These are phyloP conservation scores for Hyperoodon ampullatus DNA, from an alignment of 2,113 vertebrate genomes.

Conservation along the genomic window DNA sequence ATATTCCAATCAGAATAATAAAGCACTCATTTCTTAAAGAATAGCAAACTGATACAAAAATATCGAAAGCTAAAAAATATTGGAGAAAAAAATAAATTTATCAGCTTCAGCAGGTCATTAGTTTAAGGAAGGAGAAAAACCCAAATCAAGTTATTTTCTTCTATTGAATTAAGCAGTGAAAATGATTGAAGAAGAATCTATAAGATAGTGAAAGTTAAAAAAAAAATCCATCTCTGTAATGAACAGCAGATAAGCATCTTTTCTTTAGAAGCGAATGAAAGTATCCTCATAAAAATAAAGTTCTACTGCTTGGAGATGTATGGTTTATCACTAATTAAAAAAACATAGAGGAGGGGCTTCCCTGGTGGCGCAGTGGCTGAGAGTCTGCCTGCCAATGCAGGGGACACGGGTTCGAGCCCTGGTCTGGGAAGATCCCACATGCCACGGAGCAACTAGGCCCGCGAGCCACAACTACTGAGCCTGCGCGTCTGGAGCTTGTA, in stretches of 20 bases:
- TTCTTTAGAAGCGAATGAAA: slow-evolving; percentile 21
- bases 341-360: background rate
- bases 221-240: background rate
- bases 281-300: background rate
- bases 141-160: slow-evolving; percentile 6
- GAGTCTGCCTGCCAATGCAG: no score
- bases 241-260: background rate
- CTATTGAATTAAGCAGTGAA: slow-evolving; percentile 32
- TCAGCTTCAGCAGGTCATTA: background rate
- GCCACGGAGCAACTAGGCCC: no score
- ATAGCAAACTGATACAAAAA: slow-evolving; percentile 11
- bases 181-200: slow-evolving; percentile 3
- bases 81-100: slow-evolving; percentile 1
- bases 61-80: background rate
- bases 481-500: no score
- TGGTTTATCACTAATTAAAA: background rate
- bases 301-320: background rate
- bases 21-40: background rate
- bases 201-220: background rate
- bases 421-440: no score
- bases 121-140: slow-evolving; percentile 11
- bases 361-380: no score
- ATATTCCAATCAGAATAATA: slow-evolving; percentile 7
- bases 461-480: no score
- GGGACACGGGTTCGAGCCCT: no score